Conservation (phyloP, 2,113 vertebrate species). For the Planiliza haematocheilus region DNA sequence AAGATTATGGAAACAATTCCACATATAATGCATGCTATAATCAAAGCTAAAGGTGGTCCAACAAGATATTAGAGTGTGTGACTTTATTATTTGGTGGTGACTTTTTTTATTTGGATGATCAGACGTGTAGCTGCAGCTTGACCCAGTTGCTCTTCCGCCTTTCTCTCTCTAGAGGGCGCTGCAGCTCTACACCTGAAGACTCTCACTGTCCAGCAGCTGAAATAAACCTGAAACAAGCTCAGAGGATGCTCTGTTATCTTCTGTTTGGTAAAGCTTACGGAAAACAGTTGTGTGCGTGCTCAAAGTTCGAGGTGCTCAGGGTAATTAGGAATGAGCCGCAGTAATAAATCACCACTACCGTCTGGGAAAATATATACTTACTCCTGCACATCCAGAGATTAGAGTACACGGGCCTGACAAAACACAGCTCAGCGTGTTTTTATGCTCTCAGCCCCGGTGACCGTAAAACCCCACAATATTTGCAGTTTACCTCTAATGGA, state of each 20-base stretch:
- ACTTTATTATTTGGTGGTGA: too few relatives aligned
- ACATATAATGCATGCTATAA: too few relatives aligned
- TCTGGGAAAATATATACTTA: background rate
- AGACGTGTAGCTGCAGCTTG: background rate
- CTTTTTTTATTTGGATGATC: too few relatives aligned
- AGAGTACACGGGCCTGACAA: too few relatives aligned
- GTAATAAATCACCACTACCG: background rate
- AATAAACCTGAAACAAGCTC: background rate
- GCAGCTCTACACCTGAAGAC: constrained; percentile 4
- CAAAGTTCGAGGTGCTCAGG: too few relatives aligned
- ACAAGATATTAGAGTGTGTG: too few relatives aligned
- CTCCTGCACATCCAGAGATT: background rate
- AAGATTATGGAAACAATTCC: too few relatives aligned
- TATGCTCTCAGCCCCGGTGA: background rate
- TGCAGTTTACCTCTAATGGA: constrained; percentile 10
- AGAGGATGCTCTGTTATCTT: too few relatives aligned
- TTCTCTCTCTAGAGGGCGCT: constrained; percentile 58
- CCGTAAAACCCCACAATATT: background rate
- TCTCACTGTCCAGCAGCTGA: background rate
- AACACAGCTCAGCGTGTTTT: background rate
- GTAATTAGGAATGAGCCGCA: too few relatives aligned
- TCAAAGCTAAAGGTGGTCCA: too few relatives aligned
- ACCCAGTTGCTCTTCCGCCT: background rate
- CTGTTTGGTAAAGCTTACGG: background rate
- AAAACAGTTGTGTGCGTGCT: background rate